Conservation (phyloP, 2,797 vertebrate species). For the Tragopan temminckii region DNA sequence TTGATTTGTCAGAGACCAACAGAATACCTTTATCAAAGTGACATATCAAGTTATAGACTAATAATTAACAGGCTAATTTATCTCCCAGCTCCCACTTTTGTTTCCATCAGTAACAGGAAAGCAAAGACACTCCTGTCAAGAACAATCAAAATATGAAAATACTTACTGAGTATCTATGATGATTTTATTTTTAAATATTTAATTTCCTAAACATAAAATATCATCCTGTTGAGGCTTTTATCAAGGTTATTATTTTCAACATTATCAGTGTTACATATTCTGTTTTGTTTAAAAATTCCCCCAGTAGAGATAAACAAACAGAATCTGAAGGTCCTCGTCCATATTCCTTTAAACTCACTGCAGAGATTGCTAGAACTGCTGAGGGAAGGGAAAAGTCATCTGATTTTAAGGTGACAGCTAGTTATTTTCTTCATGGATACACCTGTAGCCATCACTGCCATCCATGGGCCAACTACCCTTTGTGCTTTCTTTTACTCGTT, state of each 20-base stretch:
- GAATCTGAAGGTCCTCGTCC: not conserved
- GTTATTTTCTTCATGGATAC: not conserved
- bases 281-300: not conserved
- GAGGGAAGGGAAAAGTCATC: not conserved
- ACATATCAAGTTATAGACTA: not conserved
- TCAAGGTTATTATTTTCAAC: not conserved
- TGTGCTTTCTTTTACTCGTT: conserved; percentile 11
- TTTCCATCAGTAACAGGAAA: not conserved
- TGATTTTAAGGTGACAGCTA: not conserved
- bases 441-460: not conserved
- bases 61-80: not conserved
- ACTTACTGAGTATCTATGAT: not conserved
- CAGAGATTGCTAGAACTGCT: not conserved
- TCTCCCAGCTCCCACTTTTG: not conserved
- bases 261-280: not conserved
- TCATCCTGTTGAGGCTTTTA: not conserved
- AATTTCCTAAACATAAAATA: not conserved
- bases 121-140: not conserved
- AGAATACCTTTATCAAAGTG: not conserved
- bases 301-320: not conserved
- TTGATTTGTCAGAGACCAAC: not conserved
- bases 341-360: not conserved
- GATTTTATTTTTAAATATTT: not conserved
- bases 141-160: not conserved
- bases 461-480: not conserved